Base-by-base conservation (phyloP, 2,888 invertebrate genomes). In the Synanthedon vespiformis region DNA sequence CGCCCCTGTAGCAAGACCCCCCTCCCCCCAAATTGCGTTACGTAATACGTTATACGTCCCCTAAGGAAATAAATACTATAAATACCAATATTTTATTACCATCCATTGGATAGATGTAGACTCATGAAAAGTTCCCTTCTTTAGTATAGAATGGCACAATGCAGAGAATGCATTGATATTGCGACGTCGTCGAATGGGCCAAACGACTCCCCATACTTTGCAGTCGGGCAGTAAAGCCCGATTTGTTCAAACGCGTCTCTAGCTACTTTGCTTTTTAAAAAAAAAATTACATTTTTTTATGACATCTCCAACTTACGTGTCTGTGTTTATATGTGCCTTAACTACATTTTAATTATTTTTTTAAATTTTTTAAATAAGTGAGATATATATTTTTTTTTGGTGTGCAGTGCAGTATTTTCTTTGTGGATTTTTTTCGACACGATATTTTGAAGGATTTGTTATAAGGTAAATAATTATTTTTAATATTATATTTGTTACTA, bases 201-300 rank as follows among this genome's bases (percentile, higher is more conserved):
- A 2, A 34, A 34, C 34, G 8, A 10, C 34, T 34, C 34, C 34
- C 10, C 34, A 10, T 34, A 44, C 16, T 52, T 44, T 56, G 61
- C 68, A 70, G 70, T 72, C 68, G 70, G 69, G 67, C 65, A 40
- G 4, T 40, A 54, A 56, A 58, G 70, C 67, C 69, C 70, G 70
- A 58, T 58, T 64, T 56, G 65, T 54, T 55, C 53, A 52, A 54
- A 69, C 66, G 68, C 61, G 57, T 57, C 52, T 27, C 51, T 40
- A 34, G 40, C 51, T 2, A 5, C 55, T n/a, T 16, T 34, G 3
- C 27, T 53, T 56, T 22, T 22, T 22, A 56, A 57, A 53, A 51
- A 48, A 52, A n/a, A 34, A 27, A 51, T 47, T 3, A 52, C 22
- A 22, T 22, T 22, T 22, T 34, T 34, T 34, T 34, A 10, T 34